Evolutionary conservation across 1,140 invertebrate species (phyloP).

Genomic region (Penaeus japonicus): DNA sequence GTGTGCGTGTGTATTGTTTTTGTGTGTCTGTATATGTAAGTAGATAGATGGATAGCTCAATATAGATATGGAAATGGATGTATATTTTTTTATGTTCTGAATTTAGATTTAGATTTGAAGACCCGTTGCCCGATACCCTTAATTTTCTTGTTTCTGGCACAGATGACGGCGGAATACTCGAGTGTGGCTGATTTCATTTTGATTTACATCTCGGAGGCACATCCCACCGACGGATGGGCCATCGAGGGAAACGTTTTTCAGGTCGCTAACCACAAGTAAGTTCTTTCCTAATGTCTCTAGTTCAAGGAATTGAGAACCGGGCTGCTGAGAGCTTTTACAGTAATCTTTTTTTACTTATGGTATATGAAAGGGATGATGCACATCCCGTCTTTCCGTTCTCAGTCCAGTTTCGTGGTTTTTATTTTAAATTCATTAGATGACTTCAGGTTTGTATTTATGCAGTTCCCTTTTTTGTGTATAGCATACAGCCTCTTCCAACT

Average conservation of each 20-base stretch:
- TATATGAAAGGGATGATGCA: too few relatives aligned
- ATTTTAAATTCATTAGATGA: too few relatives aligned
- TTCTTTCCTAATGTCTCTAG: not conserved
- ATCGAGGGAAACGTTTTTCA: conserved; percentile 30
- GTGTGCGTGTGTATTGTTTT: too few relatives aligned
- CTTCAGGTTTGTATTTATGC: too few relatives aligned
- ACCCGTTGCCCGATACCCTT: not conserved
- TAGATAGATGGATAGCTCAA: not conserved
- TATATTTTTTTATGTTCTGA: not conserved
- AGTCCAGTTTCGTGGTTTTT: too few relatives aligned
- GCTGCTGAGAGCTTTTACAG: too few relatives aligned
- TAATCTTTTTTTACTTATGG: too few relatives aligned
- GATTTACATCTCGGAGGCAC: conserved; percentile 54
- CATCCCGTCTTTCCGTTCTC: too few relatives aligned
- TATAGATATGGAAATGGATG: not conserved
- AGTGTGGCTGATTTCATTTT: conserved; percentile 48
- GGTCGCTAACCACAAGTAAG: conserved; percentile 39
- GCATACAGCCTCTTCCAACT: too few relatives aligned
- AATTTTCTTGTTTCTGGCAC: not conserved
- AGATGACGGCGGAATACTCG: conserved; percentile 40
- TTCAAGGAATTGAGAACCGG: too few relatives aligned
- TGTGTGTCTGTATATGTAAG: not conserved
- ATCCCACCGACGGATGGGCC: conserved; percentile 51
- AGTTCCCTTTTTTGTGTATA: too few relatives aligned
- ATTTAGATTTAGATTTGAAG: too few relatives aligned